Percentiles rank a stretch among this genome's conserved stretches.
phyloP scores from a whole-genome alignment of 2,797 vertebrate species.

The Gouania willdenowi region DNA sequence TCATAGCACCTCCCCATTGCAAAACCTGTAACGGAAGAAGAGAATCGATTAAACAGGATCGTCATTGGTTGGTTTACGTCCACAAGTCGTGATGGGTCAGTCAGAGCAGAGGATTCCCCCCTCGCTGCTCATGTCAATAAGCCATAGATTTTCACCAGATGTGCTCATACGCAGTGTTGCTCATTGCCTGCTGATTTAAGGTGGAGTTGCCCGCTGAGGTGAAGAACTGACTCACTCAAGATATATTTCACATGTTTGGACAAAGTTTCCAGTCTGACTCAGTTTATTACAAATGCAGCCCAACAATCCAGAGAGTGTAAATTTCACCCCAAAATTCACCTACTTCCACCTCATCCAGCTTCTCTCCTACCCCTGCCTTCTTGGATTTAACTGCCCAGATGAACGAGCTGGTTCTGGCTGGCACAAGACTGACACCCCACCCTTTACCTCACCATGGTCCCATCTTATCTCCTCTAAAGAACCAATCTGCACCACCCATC shows the following conservation, averaged over 20 bases:
- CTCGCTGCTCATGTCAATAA: background rate
- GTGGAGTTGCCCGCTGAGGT: constrained; percentile 24
- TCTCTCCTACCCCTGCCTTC: no score
- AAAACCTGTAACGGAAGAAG: constrained; percentile 46
- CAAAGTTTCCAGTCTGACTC: constrained; percentile 59
- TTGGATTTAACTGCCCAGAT: no score
- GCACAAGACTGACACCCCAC: no score
- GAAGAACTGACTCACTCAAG: constrained; percentile 59
- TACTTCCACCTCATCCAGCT: no score
- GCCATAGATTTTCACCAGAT: background rate
- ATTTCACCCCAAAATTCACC: no score
- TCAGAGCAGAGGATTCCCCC: constrained; percentile 28
- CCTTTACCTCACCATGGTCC: no score
- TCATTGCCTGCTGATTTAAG: constrained; percentile 38
- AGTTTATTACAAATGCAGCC: constrained; percentile 49
- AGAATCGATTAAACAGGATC: constrained; percentile 59
- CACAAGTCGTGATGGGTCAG: constrained; percentile 28
- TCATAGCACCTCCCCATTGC: constrained; percentile 3
- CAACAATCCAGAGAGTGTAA: no score
- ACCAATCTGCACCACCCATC: no score
- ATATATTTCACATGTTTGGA: constrained; percentile 45
- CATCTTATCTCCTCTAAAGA: no score
- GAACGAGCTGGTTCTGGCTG: no score
- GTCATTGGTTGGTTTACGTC: constrained; percentile 43
- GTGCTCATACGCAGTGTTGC: constrained; percentile 21